Evolutionary conservation across 2,797 vertebrate genomes (phyloP).

Genomic region (Rhinophrynus dorsalis): DNA sequence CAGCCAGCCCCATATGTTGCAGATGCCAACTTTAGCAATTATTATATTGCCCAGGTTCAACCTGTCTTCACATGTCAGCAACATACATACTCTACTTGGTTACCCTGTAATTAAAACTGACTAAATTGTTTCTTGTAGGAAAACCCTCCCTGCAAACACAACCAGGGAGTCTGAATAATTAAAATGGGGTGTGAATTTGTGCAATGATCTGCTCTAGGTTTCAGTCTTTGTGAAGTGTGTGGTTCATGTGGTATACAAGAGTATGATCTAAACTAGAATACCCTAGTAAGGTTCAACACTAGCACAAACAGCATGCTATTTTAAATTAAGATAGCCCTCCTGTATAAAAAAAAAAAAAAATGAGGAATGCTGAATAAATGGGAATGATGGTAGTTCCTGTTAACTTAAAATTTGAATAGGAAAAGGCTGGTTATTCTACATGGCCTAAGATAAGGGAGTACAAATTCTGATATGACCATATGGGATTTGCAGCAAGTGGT

Average conservation of each 20-base stretch:
- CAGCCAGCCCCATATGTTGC: conserved; percentile 97
- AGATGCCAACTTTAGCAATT: conserved; percentile 98
- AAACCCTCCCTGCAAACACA: conserved; percentile 21
- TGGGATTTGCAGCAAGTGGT: conserved; percentile 63
- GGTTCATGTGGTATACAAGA: conserved; percentile 60
- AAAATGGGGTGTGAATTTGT: conserved; percentile 58
- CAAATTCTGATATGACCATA: conserved; percentile 54
- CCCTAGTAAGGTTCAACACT: conserved; percentile 59
- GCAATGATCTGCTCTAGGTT: conserved; percentile 68
- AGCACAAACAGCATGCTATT: conserved; percentile 69
- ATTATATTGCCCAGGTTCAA: conserved; percentile 97
- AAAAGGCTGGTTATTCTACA: conserved; percentile 51
- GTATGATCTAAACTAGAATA: conserved; percentile 57
- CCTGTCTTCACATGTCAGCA: conserved; percentile 94
- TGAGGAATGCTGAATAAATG: conserved; percentile 69
- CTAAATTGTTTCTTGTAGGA: conserved; percentile 48
- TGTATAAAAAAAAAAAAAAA: conserved; percentile 57
- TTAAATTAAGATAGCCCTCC: conserved; percentile 63
- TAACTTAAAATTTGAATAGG: conserved; percentile 73
- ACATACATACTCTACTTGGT: conserved; percentile 93
- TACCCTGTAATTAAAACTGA: conserved; percentile 91
- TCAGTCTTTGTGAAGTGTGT: conserved; percentile 63
- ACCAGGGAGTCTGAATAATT: conserved; percentile 17
- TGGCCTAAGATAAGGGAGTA: conserved; percentile 60
- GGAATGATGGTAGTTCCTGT: conserved; percentile 69